Conservation (phyloP, 2,888 invertebrate species). For the Chrysolina oricalcia region DNA sequence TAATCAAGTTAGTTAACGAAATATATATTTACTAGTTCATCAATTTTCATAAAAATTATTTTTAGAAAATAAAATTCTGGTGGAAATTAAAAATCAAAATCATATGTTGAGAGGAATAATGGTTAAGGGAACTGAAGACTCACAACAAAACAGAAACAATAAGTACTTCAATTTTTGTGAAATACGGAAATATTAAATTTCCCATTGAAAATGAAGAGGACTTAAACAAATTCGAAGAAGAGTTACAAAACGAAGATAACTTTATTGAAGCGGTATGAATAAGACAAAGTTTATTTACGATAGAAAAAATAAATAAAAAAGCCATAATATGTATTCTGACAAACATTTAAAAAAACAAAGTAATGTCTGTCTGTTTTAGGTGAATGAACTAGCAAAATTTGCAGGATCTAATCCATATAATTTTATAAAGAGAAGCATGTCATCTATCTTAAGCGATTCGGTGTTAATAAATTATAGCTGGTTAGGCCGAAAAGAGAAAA, state of each 20-base stretch:
- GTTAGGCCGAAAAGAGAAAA: not conserved
- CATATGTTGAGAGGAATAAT: conserved; percentile 14
- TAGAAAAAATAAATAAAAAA: not conserved
- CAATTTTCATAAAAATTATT: not conserved
- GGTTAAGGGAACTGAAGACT: not conserved
- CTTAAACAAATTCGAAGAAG: conserved; percentile 18
- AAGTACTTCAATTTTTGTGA: conserved; percentile 14
- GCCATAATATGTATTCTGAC: too few species aligned
- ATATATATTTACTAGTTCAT: too few species aligned
- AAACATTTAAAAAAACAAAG: not conserved
- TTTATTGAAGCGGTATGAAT: conserved; percentile 15
- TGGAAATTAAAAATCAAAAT: conserved; percentile 20
- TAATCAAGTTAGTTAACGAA: too few species aligned
- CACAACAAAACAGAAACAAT: conserved; percentile 13
- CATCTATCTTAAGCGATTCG: not conserved
- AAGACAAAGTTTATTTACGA: not conserved
- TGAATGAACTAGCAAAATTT: not conserved
- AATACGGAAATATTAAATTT: not conserved
- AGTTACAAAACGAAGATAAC: conserved; percentile 1
- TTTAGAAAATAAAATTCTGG: conserved; percentile 17
- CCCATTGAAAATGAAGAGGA: too few species aligned
- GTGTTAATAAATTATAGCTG: not conserved
- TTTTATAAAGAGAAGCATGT: not conserved
- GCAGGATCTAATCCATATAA: not conserved
- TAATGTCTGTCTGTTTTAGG: not conserved